Base-by-base conservation (phyloP, 2,888 invertebrate species). In the Eilema griseolum region DNA sequence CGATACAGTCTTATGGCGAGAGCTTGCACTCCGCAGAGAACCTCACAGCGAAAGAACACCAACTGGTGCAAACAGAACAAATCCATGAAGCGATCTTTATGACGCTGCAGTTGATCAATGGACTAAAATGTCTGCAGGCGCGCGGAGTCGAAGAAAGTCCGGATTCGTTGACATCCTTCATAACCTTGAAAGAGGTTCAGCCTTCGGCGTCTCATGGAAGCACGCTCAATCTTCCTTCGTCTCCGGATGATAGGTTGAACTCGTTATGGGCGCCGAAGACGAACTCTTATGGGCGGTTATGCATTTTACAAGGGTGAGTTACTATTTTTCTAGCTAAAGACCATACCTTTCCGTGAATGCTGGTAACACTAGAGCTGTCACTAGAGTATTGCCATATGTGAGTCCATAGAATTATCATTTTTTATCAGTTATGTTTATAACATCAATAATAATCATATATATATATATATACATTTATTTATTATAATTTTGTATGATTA, bases 81-180 rank as follows among this genome's bases (percentile, higher is more conserved):
- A 95, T 83, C 83, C 96, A 90, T 91, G 98, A 98, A 80, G 97
- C 97, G 60, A 97, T 97, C 75, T 97, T 98, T 88, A 96, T 98
- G 78, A 96, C 98, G 93, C 94, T 98, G 68, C 98, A 98, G 85
- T 93, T 98, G 73, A 97, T 98, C 33, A 98, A 97, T 80, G 98
- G 97, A 0, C 92, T 98, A 79, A 98, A 98, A 88, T 97, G 97
- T 85, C 94, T 98, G 31, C 98, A 98, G 89, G 97, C 98, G 0
- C 96, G 98, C 79, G 98, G 98, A 2, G 97, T 98, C 31, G 98
- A 98, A 86, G 98, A 98, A 83, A 95, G 97, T 52, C 96, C 97
- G 0, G 95, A 97, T 63, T 96, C 96, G 75, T 90, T 98, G 71
- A 96, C 96, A 46, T 97, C 97, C 77, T 97, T 98, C 80, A 96